Evolutionary conservation across 2,113 vertebrate species (phyloP), one percentile per base, ranked within the genome.

Genomic region (Crotalus helleri): DNA sequence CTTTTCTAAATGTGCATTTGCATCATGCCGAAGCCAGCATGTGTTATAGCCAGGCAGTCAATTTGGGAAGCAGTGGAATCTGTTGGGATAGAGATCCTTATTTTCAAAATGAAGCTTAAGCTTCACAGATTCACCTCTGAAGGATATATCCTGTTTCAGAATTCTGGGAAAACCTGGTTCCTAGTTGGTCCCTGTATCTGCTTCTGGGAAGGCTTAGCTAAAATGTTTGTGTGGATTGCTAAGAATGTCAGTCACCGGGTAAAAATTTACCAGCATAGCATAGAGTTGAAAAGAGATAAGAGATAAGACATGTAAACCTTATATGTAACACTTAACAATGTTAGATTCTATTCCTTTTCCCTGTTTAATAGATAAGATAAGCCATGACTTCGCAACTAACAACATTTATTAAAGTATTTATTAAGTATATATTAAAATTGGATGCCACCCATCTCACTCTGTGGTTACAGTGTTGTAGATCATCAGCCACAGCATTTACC

Each of bases 11-110:
- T 4, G 3, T 15, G 24, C 87, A 24, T 90, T 90, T 2, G 0
- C 1, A 12, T 39, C 19, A 85, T 69, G 64, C 3, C 2, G 24
- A 61, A 15, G 24, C 54, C 33, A 61, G 3, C 0, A 7, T 26
- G 1, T 0, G 0, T 55, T 19, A 4, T 23, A 61, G 59, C 17
- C 59, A 85, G 49, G 54, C 17, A 81, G 13, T 87, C 54, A 55
- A 85, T 69, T 91, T 87, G 59, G 81, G 24, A 39, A 53, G 29
- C 44, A 15, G 23, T 61, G 19, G 59, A 29, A 54, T 51, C 26
- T 74, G 55, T 55, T 88, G 90, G 10, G 92, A 88, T 59, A 0
- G 15, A 69, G 93, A 57, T 1, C 46, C 24, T 54, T 49, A 0
- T 44, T 55, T 44, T 13, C 39, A 51, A 88, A 44, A 51, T 4